Base-by-base conservation (phyloP, 2,113 vertebrate genomes). In the Brachypteracias leptosomus region DNA sequence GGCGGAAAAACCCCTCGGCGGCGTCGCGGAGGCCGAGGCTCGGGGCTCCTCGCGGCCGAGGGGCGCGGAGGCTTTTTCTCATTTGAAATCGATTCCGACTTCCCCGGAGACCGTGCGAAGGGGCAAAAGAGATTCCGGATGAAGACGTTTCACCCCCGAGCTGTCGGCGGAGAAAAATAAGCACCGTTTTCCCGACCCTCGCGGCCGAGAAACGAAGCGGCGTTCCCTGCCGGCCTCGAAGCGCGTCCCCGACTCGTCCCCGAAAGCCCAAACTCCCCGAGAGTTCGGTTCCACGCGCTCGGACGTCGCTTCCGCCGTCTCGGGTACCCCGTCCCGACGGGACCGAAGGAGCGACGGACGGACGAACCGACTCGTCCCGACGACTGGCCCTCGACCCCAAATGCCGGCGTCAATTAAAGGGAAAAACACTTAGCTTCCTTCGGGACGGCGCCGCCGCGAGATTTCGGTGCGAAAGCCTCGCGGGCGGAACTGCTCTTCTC, bases 141-240 rank as follows among this genome's bases (percentile, higher is more conserved):
- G 54, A 93, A 96, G 94, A 96, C 40, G 67, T 95, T 94, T 94
- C 62, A 73, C 59, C 78, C 81, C 71, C 36, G 8, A 73, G 75
- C 74, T 80, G 75, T 40, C 38, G 29, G 36, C 0, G 1, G 40
- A 63, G 70, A 3, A 36, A 20, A 54, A n/a, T 38, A 19, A 38
- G 47, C 25, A 51, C 17, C n/a, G 29, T 52, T 89, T 65, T 40
- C 26, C 65, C n/a, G 57, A 73, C 54, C 84, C 77, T 78, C 36
- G 2, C 0, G 1, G 66, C 26, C 70, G 63, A 35, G 65, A 84
- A 61, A 73, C 29, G 42, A 91, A 71, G 55, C 0, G 5, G 31
- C 17, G 3, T 75, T n/a, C n/a, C n/a, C n/a, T n/a, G n/a, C n/a
- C n/a, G n/a, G n/a, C n/a, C n/a, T n/a, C n/a, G n/a, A n/a, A n/a